Percentiles rank a stretch among this genome's conserved stretches.
Evolutionary conservation across 2,113 vertebrate genomes (phyloP).

Genomic region (Heterocephalus glaber): DNA sequence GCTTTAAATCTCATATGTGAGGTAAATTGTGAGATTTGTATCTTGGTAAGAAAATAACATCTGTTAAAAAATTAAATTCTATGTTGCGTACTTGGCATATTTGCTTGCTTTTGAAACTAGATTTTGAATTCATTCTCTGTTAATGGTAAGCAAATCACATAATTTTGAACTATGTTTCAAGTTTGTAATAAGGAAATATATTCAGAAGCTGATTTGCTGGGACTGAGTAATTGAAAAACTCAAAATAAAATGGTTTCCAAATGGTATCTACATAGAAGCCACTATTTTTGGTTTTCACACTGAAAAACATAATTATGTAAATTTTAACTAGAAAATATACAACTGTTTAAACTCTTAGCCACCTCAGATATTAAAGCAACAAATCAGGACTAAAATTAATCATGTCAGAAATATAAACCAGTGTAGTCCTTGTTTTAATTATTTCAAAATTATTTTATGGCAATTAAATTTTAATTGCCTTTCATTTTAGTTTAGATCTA

Average conservation of each 20-base stretch:
- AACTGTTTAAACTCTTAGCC: neutral
- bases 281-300: constrained; percentile 63
- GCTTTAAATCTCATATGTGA: constrained; percentile 4
- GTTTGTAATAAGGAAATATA: neutral
- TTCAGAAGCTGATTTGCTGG: neutral
- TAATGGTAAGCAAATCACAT: constrained; percentile 52
- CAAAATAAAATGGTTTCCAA: neutral
- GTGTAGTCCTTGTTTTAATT: neutral
- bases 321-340: constrained; percentile 70
- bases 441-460: constrained; percentile 23
- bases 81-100: neutral
- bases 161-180: constrained; percentile 18
- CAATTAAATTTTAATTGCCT: neutral
- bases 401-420: neutral
- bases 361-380: neutral
- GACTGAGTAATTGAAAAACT: neutral
- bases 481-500: neutral
- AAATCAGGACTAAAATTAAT: constrained; percentile 1
- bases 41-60: constrained; percentile 53
- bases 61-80: constrained; percentile 51
- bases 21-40: constrained; percentile 1
- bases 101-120: constrained; percentile 1
- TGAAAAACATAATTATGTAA: constrained; percentile 8
- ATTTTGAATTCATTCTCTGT: neutral
- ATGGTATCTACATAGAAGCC: constrained; percentile 12